A percentile compares a stretch with the other conserved stretches of the same genome.
phyloP scores from a whole-genome alignment of 2,113 vertebrate species.

The Gracilinanus agilis region DNA sequence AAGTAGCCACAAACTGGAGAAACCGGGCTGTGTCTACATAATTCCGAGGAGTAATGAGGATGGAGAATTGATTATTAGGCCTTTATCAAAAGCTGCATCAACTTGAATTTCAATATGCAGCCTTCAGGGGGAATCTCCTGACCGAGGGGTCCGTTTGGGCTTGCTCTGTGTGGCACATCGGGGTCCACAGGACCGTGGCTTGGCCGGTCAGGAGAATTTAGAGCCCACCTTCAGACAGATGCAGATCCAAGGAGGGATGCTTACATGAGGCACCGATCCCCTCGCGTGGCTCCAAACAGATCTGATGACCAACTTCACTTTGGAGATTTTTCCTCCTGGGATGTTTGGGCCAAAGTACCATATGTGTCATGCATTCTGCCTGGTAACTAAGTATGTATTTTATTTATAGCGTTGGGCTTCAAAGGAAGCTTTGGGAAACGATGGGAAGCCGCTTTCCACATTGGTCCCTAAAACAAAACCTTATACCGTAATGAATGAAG shows the following conservation, averaged over 20 bases:
- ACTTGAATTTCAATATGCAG: constrained; percentile 79
- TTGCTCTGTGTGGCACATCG: constrained; percentile 26
- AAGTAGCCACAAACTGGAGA: constrained; percentile 88
- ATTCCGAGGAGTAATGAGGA: constrained; percentile 90
- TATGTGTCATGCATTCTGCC: constrained; percentile 74
- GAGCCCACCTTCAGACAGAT: not conserved
- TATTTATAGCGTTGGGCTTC: constrained; percentile 71
- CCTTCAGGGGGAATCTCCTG: constrained; percentile 55
- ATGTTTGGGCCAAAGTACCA: constrained; percentile 72
- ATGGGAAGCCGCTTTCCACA: constrained; percentile 63
- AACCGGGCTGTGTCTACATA: constrained; percentile 84
- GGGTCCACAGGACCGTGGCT: constrained; percentile 56
- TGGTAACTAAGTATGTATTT: constrained; percentile 71
- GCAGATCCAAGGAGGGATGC: not conserved
- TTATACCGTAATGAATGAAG: constrained; percentile 66
- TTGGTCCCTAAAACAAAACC: constrained; percentile 67
- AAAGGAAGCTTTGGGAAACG: constrained; percentile 76
- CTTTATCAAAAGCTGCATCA: constrained; percentile 82
- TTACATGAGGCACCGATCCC: constrained; percentile 53
- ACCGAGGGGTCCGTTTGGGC: constrained; percentile 12
- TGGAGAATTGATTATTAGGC: constrained; percentile 89
- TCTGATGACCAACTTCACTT: constrained; percentile 79
- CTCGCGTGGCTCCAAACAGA: constrained; percentile 62
- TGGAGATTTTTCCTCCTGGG: constrained; percentile 59
- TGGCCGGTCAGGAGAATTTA: constrained; percentile 58